A percentile compares a stretch with the other conserved stretches of the same genome.
Evolutionary conservation across 37 sponge, comb jelly and placozoan genomes (phyloP).

Genomic region (Cliona cf. orientalis): DNA sequence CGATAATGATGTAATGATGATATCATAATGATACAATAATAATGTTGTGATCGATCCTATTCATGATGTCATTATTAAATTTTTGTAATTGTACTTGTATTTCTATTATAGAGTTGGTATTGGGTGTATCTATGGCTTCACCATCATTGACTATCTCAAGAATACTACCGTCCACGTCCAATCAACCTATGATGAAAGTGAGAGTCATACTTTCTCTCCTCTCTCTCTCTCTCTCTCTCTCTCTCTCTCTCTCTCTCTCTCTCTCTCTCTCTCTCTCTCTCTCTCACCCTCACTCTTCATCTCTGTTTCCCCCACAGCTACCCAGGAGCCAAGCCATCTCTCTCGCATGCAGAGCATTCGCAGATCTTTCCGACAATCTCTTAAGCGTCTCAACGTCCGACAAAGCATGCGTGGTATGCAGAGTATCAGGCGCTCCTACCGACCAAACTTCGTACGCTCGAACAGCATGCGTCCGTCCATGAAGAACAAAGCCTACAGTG

Average conservation of each 20-base stretch:
- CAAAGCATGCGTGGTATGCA: constrained; percentile 69
- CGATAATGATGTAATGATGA: not conserved
- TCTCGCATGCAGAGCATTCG: constrained; percentile 86
- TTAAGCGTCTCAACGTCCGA: constrained; percentile 70
- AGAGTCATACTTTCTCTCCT: too few relatives aligned
- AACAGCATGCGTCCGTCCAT: constrained; percentile 57
- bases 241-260: too few relatives aligned
- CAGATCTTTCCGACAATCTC: constrained; percentile 80
- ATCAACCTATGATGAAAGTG: constrained; percentile 64
- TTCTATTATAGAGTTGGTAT: constrained; percentile 60
- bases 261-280: not conserved
- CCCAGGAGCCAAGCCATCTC: constrained; percentile 10
- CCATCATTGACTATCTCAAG: constrained; percentile 76
- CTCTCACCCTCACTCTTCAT: too few relatives aligned
- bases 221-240: too few relatives aligned
- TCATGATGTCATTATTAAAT: not conserved
- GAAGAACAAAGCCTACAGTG: constrained; percentile 3
- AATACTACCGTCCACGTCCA: constrained; percentile 40
- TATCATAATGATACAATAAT: not conserved
- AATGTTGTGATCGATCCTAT: not conserved
- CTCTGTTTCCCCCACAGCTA: not conserved
- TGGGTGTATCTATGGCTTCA: constrained; percentile 83
- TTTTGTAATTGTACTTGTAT: not conserved
- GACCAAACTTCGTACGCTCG: constrained; percentile 38
- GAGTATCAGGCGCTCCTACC: constrained; percentile 44